A percentile compares a stretch with the other conserved stretches of the same genome.
Conservation (phyloP, 2,113 vertebrate species). For the Dolichotis patagonum region DNA sequence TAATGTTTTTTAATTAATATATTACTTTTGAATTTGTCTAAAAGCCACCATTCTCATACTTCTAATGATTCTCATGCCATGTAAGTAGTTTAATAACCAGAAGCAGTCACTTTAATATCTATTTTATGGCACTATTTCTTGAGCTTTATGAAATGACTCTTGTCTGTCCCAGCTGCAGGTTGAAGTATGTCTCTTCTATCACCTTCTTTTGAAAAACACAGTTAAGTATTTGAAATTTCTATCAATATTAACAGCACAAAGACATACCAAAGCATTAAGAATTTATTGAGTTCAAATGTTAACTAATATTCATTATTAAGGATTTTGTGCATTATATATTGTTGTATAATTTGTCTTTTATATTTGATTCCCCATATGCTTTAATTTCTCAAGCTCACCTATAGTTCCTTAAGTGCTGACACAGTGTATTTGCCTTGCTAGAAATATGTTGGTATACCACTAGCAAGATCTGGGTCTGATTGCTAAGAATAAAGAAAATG, state of each 20-base stretch:
- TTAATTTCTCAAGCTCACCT: not conserved
- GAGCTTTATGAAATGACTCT: not conserved
- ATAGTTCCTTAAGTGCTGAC: not conserved
- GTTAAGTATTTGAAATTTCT: not conserved
- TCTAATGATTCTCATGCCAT: not conserved
- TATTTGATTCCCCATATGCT: not conserved
- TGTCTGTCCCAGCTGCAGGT: not conserved
- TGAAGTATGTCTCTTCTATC: not conserved
- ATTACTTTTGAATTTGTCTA: not conserved
- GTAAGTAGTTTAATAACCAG: not conserved
- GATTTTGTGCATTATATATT: not conserved
- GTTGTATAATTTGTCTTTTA: not conserved
- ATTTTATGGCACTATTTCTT: not conserved
- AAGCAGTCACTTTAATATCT: not conserved
- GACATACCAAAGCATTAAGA: not conserved
- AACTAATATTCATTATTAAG: not conserved
- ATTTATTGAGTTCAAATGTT: slow-evolving; percentile 44
- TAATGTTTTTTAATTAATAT: not conserved
- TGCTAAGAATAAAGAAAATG: not conserved
- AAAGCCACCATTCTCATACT: not conserved
- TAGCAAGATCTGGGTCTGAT: not conserved
- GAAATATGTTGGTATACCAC: not conserved
- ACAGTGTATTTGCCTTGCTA: not conserved
- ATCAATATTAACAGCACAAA: not conserved
- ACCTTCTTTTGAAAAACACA: not conserved